Conservation (phyloP, 2,797 vertebrate genomes). For the Columba guinea region DNA sequence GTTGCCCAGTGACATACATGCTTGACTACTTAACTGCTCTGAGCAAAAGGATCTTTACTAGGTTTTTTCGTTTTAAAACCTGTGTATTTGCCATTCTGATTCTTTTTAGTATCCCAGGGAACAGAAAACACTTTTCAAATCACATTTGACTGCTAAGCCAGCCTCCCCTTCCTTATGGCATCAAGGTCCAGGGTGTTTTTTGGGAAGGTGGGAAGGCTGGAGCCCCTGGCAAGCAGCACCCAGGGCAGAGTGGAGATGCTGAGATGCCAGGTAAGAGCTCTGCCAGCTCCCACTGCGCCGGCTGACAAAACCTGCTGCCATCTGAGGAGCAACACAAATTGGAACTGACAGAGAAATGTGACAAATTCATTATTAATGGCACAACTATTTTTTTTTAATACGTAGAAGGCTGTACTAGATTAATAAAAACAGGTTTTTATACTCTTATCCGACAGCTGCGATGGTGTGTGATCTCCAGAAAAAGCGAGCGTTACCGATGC, state of each 20-base stretch:
- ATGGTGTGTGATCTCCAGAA: not conserved
- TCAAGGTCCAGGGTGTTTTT: not conserved
- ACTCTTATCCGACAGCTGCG: not conserved
- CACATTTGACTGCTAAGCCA: not conserved
- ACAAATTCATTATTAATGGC: conserved; percentile 63
- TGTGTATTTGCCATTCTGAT: not conserved
- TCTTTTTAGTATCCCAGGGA: not conserved
- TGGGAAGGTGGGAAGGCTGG: not conserved
- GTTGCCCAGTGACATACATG: not conserved
- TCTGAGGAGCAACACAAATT: not conserved
- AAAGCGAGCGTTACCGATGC: rapidly evolving
- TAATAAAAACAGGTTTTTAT: conserved; percentile 41
- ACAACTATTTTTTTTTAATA: conserved; percentile 47
- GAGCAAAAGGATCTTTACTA: not conserved
- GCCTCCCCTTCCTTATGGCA: not conserved
- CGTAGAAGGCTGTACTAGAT: conserved; percentile 31
- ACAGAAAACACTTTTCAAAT: not conserved
- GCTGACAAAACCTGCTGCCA: not conserved
- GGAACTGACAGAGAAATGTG: conserved; percentile 40
- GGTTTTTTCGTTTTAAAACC: not conserved
- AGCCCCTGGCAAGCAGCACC: not conserved
- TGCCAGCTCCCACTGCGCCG: not conserved
- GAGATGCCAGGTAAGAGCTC: not conserved
- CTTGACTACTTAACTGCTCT: not conserved
- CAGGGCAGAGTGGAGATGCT: not conserved